phyloP scores from a whole-genome alignment of 2,888 invertebrate species.

The Lingula anatina region DNA sequence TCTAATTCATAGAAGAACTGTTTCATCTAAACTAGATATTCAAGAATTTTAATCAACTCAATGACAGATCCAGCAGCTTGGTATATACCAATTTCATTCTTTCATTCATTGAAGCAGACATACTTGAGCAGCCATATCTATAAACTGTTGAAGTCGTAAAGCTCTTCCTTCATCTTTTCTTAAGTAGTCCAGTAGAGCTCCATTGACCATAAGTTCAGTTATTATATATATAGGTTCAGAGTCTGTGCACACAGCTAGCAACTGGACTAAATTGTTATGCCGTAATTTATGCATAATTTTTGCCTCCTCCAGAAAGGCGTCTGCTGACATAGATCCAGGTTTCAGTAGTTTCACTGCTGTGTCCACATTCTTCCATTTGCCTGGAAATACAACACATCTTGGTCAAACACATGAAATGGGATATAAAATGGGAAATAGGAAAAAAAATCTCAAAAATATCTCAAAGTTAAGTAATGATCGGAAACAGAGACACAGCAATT shows the following conservation, averaged over 20 bases:
- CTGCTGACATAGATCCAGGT: conserved; percentile 87
- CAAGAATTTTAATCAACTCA: too few relatives aligned
- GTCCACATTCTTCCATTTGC: conserved; percentile 87
- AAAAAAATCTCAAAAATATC: too few relatives aligned
- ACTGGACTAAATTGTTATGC: conserved; percentile 67
- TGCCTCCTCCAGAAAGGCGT: conserved; percentile 84
- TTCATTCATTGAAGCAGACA: too few relatives aligned
- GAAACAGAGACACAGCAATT: too few relatives aligned
- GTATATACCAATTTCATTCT: too few relatives aligned
- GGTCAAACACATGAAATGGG: too few relatives aligned
- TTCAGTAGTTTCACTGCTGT: conserved; percentile 93
- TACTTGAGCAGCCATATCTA: conserved; percentile 88
- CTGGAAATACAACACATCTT: too few relatives aligned
- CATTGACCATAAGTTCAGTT: conserved; percentile 87
- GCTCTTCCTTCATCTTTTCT: conserved; percentile 75
- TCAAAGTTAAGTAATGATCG: too few relatives aligned
- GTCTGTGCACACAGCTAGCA: conserved; percentile 84
- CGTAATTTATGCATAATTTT: conserved; percentile 13
- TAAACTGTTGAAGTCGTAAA: conserved; percentile 60
- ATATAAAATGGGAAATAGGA: too few relatives aligned
- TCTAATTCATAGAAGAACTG: too few relatives aligned
- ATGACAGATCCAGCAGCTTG: too few relatives aligned
- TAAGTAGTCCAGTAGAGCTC: conserved; percentile 83
- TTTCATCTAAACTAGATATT: too few relatives aligned
- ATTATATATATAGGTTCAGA: conserved; percentile 82